Evolutionary conservation across 2,113 vertebrate species (phyloP).

Genomic region (Marmota flaviventris): DNA sequence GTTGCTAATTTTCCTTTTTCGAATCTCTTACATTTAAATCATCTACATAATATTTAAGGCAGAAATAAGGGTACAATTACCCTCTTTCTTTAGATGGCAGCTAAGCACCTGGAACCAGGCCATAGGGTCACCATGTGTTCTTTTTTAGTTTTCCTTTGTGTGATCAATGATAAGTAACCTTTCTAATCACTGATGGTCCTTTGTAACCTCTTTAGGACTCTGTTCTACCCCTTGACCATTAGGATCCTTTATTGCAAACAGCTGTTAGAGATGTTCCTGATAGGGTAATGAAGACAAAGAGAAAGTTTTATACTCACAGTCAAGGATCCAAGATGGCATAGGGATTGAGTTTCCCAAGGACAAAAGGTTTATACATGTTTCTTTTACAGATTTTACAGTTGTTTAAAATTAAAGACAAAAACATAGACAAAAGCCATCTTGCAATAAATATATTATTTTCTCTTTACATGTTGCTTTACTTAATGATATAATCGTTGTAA

Average conservation of each 20-base stretch:
- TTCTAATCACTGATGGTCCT: constrained; percentile 63
- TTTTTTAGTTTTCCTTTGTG: constrained; percentile 57
- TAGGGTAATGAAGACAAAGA: constrained; percentile 68
- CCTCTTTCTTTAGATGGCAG: constrained; percentile 62
- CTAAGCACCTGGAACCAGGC: constrained; percentile 56
- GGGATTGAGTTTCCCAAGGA: constrained; percentile 82
- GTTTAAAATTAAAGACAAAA: neutral
- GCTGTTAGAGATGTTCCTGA: constrained; percentile 83
- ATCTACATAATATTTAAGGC: constrained; percentile 62
- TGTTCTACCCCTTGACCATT: constrained; percentile 72
- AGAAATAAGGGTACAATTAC: constrained; percentile 12
- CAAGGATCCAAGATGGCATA: constrained; percentile 68
- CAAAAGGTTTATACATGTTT: constrained; percentile 83
- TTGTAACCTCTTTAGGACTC: constrained; percentile 47
- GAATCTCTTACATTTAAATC: constrained; percentile 69
- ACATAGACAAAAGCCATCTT: constrained; percentile 45
- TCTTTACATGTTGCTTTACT: constrained; percentile 57
- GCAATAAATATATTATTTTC: constrained; percentile 53
- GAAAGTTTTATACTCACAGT: constrained; percentile 45
- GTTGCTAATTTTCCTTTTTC: constrained; percentile 57
- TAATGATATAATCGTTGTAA: constrained; percentile 30
- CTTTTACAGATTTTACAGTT: constrained; percentile 83
- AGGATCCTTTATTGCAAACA: constrained; percentile 89
- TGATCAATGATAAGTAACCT: constrained; percentile 72
- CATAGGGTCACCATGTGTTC: constrained; percentile 58